Percentiles rank a stretch among this genome's conserved stretches.
Conservation (phyloP, 2,888 invertebrate genomes). For the Stratiomys singularior region DNA sequence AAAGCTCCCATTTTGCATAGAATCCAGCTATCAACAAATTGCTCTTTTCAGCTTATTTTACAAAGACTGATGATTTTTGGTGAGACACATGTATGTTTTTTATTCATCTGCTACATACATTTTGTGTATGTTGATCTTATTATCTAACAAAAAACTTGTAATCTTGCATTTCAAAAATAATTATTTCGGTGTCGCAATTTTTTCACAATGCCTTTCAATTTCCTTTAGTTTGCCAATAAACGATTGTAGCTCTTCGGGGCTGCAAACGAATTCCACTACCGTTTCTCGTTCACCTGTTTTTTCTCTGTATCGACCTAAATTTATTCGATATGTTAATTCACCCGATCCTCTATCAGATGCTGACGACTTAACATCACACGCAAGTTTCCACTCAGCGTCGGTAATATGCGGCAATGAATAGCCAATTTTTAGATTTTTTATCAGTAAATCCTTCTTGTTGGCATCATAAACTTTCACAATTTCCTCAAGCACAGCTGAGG, state of each 20-base stretch:
- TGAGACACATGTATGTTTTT: too few relatives aligned
- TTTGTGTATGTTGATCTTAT: too few relatives aligned
- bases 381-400: conserved; percentile 64
- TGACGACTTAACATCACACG: conserved; percentile 62
- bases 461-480: conserved; percentile 60
- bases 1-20: too few relatives aligned
- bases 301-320: conserved; percentile 61
- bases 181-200: conserved; percentile 52
- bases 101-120: too few relatives aligned
- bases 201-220: conserved; percentile 63
- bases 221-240: conserved; percentile 63
- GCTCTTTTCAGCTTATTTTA: too few relatives aligned
- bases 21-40: too few relatives aligned
- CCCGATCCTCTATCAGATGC: conserved; percentile 60
- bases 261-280: conserved; percentile 63
- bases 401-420: conserved; percentile 62
- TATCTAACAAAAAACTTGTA: too few relatives aligned
- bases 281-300: conserved; percentile 60
- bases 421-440: conserved; percentile 60
- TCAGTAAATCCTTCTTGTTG: conserved; percentile 60
- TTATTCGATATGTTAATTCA: conserved; percentile 61
- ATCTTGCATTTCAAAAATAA: too few relatives aligned
- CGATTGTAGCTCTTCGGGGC: conserved; percentile 64
- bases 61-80: too few relatives aligned
- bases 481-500: conserved; percentile 58